Conservation (phyloP, 2,888 invertebrate genomes). For the Ophion slaviceki region DNA sequence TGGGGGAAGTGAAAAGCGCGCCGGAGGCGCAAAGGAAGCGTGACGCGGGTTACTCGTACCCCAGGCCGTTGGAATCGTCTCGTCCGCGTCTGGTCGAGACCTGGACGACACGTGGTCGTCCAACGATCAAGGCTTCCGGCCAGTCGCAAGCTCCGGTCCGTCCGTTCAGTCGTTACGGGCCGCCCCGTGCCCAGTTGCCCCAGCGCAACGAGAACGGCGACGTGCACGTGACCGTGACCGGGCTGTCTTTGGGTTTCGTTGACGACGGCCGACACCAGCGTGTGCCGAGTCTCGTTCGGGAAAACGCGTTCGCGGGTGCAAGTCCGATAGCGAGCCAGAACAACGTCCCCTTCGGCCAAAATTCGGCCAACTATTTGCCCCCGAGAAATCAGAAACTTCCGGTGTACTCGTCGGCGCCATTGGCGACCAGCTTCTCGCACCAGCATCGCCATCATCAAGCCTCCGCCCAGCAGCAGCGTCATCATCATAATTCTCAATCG, state of each 20-base stretch:
- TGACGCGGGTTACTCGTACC: constrained; percentile 77
- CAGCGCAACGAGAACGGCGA: constrained; percentile 54
- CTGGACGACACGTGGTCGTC: constrained; percentile 69
- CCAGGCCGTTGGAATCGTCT: constrained; percentile 66
- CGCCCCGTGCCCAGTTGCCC: constrained; percentile 68
- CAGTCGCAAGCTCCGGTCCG: constrained; percentile 67
- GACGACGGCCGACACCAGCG: constrained; percentile 68
- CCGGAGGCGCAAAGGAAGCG: constrained; percentile 76
- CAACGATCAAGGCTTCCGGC: constrained; percentile 65
- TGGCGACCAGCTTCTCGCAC: constrained; percentile 30
- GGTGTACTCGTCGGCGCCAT: constrained; percentile 29
- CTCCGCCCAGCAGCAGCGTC: not conserved
- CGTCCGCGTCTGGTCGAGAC: not conserved
- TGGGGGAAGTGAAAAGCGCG: constrained; percentile 55
- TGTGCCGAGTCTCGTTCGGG: constrained; percentile 74
- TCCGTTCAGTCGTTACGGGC: constrained; percentile 78
- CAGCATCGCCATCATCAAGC: not conserved
- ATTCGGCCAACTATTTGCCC: constrained; percentile 80
- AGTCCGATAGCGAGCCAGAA: constrained; percentile 81
- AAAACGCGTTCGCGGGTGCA: constrained; percentile 73
- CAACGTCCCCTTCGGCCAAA: constrained; percentile 77
- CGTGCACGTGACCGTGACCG: constrained; percentile 59
- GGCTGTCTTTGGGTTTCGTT: constrained; percentile 58
- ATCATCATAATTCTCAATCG: not conserved
- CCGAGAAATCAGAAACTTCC: constrained; percentile 81